Percentiles rank a stretch among this genome's conserved stretches.
These are phyloP conservation scores for Nettapus auritus DNA, from an alignment of 2,113 vertebrate species.

Conservation along the genomic window DNA sequence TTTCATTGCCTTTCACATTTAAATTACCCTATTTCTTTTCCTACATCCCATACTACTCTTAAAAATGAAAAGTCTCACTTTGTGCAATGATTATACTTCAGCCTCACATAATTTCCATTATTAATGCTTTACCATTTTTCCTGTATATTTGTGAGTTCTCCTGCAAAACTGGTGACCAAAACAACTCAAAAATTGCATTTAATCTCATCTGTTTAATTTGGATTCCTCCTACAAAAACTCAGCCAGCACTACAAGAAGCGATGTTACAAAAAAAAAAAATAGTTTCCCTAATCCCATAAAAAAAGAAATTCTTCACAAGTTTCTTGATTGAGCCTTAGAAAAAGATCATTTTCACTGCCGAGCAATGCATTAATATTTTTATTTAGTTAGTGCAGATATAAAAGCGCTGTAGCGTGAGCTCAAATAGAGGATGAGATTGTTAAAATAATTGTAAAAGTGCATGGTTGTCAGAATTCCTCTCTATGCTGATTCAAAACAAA, in stretches of 20 bases:
- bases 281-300: neutral
- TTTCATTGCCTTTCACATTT: constrained; percentile 54
- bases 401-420: neutral
- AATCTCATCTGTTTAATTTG: neutral
- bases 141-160: constrained; percentile 5
- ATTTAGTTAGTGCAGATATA: neutral
- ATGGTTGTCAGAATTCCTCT: neutral
- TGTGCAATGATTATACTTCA: neutral
- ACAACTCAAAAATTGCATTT: neutral
- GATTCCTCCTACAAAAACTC: neutral
- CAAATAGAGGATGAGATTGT: neutral
- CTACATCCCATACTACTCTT: neutral
- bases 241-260: neutral
- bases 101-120: constrained; percentile 1
- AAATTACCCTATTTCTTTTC: constrained; percentile 29
- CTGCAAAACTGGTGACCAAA: neutral
- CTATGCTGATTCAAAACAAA: neutral
- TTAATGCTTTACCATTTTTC: neutral
- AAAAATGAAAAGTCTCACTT: constrained; percentile 14
- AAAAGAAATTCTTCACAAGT: neutral
- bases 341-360: neutral
- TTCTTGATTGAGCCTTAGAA: neutral
- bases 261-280: neutral
- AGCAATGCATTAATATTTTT: neutral
- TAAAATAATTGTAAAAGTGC: neutral